These are phyloP conservation scores for Holcopasites calliopsidis DNA, from an alignment of 1,140 invertebrate species.

Conservation along the genomic window DNA sequence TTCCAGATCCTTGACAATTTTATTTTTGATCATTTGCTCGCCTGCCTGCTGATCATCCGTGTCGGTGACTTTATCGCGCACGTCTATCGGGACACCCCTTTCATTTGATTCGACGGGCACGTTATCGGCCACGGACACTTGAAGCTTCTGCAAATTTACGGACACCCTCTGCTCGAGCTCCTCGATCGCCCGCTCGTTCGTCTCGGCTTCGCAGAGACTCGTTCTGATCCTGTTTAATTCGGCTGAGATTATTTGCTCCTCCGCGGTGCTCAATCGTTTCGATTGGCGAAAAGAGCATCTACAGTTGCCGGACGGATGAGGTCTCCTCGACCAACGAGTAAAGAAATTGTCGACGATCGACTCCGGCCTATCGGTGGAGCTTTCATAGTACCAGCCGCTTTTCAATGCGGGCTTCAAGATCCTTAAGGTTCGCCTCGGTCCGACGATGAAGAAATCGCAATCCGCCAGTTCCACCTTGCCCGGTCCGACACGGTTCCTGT, in stretches of 20 bases:
- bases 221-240: conserved; percentile 73
- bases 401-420: conserved; percentile 67
- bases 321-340: conserved; percentile 70
- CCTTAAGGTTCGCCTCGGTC: conserved; percentile 69
- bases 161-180: conserved; percentile 69
- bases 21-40: conserved; percentile 67
- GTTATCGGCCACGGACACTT: neutral
- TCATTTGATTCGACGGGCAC: neutral
- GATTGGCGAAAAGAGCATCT: conserved; percentile 75
- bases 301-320: conserved; percentile 74
- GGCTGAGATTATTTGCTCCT: conserved; percentile 68
- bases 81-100: neutral
- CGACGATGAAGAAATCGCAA: conserved; percentile 74
- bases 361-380: conserved; percentile 65
- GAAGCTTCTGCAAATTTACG: conserved; percentile 58
- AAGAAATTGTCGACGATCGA: conserved; percentile 77
- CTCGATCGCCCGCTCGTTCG: conserved; percentile 60
- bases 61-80: neutral
- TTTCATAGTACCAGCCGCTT: conserved; percentile 69
- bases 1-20: conserved; percentile 71
- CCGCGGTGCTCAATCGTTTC: conserved; percentile 59
- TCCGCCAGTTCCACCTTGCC: conserved; percentile 70
- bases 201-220: conserved; percentile 73
- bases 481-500: conserved; percentile 71
- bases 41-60: conserved; percentile 17